These are phyloP conservation scores for Athalia cordata DNA, from an alignment of 2,888 invertebrate genomes.

Conservation along the genomic window DNA sequence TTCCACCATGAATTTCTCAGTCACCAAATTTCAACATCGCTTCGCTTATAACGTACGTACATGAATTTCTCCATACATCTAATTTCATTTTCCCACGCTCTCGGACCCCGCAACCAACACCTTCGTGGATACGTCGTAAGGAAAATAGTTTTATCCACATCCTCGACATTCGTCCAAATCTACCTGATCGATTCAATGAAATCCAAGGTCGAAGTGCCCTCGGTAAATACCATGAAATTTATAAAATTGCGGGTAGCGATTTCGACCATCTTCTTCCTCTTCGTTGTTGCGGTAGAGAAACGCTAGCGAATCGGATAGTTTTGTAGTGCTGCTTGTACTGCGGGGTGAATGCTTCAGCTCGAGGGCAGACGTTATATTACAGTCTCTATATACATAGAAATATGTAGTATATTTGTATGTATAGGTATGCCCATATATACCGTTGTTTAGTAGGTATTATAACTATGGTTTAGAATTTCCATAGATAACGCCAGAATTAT, in stretches of 20 bases:
- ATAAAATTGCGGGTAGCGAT: background rate
- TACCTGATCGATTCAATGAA: too few species aligned
- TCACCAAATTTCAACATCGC: background rate
- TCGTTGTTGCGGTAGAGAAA: background rate
- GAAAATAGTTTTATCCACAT: too few species aligned
- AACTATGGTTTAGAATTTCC: slow-evolving; percentile 69
- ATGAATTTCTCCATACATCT: too few species aligned
- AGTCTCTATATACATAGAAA: background rate
- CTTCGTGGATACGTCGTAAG: too few species aligned
- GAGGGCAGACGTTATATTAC: background rate
- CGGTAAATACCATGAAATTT: too few species aligned
- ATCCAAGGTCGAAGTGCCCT: too few species aligned
- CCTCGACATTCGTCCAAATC: too few species aligned
- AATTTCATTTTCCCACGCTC: too few species aligned
- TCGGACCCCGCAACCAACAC: too few species aligned
- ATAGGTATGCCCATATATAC: slow-evolving; percentile 60
- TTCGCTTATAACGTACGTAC: too few species aligned
- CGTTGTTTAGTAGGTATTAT: slow-evolving; percentile 64
- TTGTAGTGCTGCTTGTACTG: slow-evolving; percentile 59
- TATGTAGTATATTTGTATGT: background rate
- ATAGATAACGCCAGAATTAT: slow-evolving; percentile 72
- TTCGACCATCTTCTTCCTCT: background rate
- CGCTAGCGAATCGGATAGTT: slow-evolving; percentile 68
- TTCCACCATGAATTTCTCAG: background rate
- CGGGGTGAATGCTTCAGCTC: background rate